Conservation (phyloP, 2,113 vertebrate genomes). For the Taxidea taxus region DNA sequence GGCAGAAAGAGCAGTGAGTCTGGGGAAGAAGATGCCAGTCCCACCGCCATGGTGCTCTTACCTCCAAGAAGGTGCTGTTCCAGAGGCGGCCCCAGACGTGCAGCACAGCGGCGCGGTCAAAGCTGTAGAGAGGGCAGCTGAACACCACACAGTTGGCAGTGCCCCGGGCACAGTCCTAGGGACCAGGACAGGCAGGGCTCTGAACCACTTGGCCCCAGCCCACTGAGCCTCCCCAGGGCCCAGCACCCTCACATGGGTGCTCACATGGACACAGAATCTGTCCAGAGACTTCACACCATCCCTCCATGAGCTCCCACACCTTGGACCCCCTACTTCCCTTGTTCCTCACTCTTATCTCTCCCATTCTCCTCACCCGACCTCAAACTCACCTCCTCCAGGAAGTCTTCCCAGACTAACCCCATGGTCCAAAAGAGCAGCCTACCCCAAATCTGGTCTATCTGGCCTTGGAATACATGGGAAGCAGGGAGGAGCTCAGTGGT, state of each 20-base stretch:
- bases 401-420: conserved; percentile 3
- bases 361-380: not conserved
- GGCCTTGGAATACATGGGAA: not conserved
- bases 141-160: conserved; percentile 88
- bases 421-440: not conserved
- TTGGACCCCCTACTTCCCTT: not conserved
- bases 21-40: not conserved
- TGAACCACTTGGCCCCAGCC: not conserved
- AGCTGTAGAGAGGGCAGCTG: conserved; percentile 91
- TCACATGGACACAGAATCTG: not conserved
- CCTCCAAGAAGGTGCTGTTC: conserved; percentile 97
- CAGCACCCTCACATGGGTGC: not conserved
- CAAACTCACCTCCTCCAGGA: conserved; percentile 25
- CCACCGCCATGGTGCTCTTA: conserved; percentile 30
- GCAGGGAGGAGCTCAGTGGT: too few relatives aligned
- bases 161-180: conserved; percentile 89
- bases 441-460: not conserved
- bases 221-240: not conserved
- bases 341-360: not conserved
- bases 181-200: not conserved
- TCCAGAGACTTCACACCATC: not conserved
- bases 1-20: not conserved
- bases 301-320: not conserved
- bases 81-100: conserved; percentile 90
- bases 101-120: conserved; percentile 87